Conservation (phyloP, 1,140 invertebrate genomes). For the Cherax destructor region DNA sequence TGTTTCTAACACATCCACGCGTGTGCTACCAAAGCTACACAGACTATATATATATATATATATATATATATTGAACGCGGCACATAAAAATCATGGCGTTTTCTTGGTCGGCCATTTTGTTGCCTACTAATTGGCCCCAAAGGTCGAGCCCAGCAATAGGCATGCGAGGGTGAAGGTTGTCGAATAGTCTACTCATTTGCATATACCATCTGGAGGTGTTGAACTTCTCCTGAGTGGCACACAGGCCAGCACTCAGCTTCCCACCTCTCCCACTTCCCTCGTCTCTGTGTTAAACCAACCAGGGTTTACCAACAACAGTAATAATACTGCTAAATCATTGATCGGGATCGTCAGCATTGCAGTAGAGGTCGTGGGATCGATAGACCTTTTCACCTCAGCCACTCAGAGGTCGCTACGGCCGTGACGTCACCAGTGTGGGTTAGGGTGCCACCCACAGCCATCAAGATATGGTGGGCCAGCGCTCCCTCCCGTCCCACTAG, state of each 20-base stretch:
- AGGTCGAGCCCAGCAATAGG: conserved; percentile 40
- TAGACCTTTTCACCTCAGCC: conserved; percentile 70
- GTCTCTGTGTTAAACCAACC: too few relatives aligned
- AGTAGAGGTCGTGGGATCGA: conserved; percentile 63
- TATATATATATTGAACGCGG: background rate
- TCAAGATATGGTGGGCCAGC: background rate
- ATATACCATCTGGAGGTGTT: background rate
- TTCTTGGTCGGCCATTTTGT: conserved; percentile 58
- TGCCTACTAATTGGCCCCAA: conserved; percentile 58
- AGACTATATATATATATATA: background rate
- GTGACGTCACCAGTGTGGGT: conserved; percentile 57
- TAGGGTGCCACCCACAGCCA: conserved; percentile 39
- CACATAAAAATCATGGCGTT: conserved; percentile 41
- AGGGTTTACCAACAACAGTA: background rate
- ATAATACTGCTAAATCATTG: conserved; percentile 42
- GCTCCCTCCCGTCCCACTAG: background rate
- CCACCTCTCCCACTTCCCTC: background rate
- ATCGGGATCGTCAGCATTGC: conserved; percentile 41
- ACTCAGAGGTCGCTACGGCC: conserved; percentile 65
- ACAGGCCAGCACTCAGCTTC: background rate
- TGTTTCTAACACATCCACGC: too few relatives aligned
- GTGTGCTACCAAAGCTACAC: too few relatives aligned
- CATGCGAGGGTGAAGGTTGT: conserved; percentile 9
- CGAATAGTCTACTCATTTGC: conserved; percentile 2
- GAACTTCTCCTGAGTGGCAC: too few relatives aligned